Conservation (phyloP, 2,888 invertebrate species). For the Oasisia sp. region DNA sequence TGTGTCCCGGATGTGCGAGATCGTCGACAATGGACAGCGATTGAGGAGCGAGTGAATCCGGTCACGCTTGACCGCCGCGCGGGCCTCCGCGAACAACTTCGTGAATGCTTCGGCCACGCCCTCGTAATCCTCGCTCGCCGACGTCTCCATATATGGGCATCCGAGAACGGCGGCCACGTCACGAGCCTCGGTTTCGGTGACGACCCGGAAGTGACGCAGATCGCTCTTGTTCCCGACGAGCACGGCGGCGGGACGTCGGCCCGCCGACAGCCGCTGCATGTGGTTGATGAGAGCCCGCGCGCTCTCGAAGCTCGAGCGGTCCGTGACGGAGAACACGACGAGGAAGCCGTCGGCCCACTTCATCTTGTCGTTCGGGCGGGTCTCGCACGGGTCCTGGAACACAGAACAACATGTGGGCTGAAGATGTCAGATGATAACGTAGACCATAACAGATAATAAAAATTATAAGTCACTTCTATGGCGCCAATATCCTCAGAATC, state of each 20-base stretch:
- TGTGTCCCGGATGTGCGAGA: constrained; percentile 27
- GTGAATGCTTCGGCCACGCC: constrained; percentile 29
- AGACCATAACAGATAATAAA: neutral
- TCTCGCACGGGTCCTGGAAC: neutral
- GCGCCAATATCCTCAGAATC: too few relatives aligned
- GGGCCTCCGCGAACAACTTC: constrained; percentile 18
- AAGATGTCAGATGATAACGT: neutral
- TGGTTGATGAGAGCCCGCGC: neutral
- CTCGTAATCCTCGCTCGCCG: constrained; percentile 30
- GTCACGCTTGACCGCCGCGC: neutral
- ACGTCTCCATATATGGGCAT: constrained; percentile 29
- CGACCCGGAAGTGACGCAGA: constrained; percentile 28
- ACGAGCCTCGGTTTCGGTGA: constrained; percentile 23
- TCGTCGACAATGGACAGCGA: constrained; percentile 13
- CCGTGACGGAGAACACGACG: neutral
- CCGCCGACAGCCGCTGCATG: neutral
- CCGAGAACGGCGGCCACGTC: constrained; percentile 20
- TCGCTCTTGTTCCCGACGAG: constrained; percentile 30
- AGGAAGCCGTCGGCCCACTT: constrained; percentile 13
- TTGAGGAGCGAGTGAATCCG: neutral
- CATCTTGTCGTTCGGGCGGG: neutral
- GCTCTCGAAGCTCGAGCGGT: neutral
- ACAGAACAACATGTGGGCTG: neutral
- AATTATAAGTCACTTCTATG: too few relatives aligned
- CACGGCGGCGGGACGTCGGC: constrained; percentile 14